Base-by-base conservation (phyloP, 1,140 invertebrate genomes). In the Araneus ventricosus region DNA sequence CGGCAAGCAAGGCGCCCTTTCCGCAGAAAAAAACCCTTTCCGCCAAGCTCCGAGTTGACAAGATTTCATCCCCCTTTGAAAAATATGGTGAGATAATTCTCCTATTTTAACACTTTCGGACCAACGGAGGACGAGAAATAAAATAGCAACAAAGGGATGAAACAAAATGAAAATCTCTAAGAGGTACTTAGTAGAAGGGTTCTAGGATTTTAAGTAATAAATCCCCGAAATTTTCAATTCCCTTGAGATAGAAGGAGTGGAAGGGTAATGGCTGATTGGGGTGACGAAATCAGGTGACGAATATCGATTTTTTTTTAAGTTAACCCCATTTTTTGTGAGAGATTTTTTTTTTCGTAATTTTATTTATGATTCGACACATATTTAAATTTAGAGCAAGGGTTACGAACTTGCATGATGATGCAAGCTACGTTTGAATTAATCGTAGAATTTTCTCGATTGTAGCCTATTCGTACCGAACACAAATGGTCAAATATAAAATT, bases 101-200 rank as follows among this genome's bases (percentile, higher is more conserved):
- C 82, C 90, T 92, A 92, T 92, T 86, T 92, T 86, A 92, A 92
- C 90, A 92, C 90, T 92, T 92, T 92, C 90, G 61, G 90, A 52
- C 90, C 89, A 27, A 41, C 70, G 22, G 27, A 52, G 70, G 30
- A 5, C 57, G 30, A 39, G 63, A 79, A 79, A 75, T 75, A 88
- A 88, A 88, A 88, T 45, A 88, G 57, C 24, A 90, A 63, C 80
- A 85, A 86, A 86, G 39, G 82, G 82, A 86, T 80, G n/a, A 39
- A 90, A 82, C 8, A 27, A 84, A 86, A 70, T 70, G 30, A 92
- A 92, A 70, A 39, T 67, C 39, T 92, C 90, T 92, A 86, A 92
- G 82, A 92, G 90, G 59, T 92, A 92, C 82, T 92, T 92, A 86
- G 90, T 59, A 80, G 82, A 86, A 92, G 63, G 82, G 75, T 90